Evolutionary conservation across 2,797 vertebrate species (phyloP).

Genomic region (Chelmon rostratus): DNA sequence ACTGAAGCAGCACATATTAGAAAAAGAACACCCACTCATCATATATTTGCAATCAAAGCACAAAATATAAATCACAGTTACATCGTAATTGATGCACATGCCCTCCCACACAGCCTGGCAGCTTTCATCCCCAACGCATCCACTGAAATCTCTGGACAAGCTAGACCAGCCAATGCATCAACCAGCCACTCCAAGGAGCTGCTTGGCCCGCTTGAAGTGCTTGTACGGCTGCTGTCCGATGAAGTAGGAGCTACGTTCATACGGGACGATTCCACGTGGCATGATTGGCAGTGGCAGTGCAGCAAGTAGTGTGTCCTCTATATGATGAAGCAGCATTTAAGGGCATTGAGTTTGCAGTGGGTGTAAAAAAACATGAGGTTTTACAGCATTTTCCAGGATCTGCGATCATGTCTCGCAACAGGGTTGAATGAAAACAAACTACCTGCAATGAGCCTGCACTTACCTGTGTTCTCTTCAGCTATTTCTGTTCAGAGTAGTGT

Average conservation of each 20-base stretch:
- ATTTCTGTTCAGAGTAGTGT: neutral
- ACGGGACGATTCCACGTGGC: too few species aligned
- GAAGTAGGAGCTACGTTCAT: too few species aligned
- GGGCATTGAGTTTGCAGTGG: neutral
- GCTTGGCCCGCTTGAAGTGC: neutral
- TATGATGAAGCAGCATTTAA: too few species aligned
- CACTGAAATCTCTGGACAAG: neutral
- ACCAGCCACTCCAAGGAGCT: neutral
- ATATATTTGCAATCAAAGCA: neutral
- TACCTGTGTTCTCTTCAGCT: neutral
- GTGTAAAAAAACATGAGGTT: neutral
- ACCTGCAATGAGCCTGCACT: neutral
- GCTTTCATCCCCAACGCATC: neutral
- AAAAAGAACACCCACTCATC: neutral
- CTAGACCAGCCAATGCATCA: neutral
- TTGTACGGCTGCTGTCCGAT: too few species aligned
- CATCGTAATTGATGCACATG: neutral
- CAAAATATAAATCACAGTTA: neutral
- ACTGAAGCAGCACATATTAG: neutral
- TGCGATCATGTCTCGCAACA: neutral
- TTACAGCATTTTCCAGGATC: neutral
- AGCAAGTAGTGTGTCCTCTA: too few species aligned
- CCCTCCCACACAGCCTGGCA: neutral
- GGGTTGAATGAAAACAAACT: neutral
- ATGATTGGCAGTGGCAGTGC: too few species aligned